These are phyloP conservation scores for Prunella fulvescens DNA, from an alignment of 2,113 vertebrate genomes.

Conservation along the genomic window DNA sequence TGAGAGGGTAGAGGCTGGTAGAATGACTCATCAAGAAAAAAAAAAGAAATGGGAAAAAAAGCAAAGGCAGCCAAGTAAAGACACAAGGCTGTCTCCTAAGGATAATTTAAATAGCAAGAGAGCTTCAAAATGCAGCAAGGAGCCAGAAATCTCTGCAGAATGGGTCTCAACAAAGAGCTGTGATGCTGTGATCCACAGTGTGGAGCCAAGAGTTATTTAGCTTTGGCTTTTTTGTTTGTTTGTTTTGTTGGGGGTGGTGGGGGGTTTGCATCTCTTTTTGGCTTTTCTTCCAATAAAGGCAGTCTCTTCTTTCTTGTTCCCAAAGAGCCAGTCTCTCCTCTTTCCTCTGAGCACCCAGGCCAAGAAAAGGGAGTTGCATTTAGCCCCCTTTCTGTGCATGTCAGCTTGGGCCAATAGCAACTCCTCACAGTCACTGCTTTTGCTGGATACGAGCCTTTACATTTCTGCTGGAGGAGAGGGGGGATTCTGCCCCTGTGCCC, in stretches of 20 bases:
- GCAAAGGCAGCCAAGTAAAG: slow-evolving; percentile 55
- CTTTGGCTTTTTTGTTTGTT: not conserved
- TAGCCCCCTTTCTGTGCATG: not conserved
- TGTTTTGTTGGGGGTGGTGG: not conserved
- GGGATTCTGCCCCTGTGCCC: not conserved
- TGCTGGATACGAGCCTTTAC: not conserved
- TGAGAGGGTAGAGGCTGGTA: slow-evolving; percentile 58
- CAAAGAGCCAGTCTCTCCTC: not conserved
- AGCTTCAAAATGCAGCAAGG: not conserved
- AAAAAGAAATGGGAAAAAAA: slow-evolving; percentile 13
- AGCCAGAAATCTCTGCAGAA: slow-evolving; percentile 37
- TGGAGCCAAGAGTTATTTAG: not conserved
- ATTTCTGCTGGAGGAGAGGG: not conserved
- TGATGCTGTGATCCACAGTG: not conserved
- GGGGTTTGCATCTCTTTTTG: not conserved
- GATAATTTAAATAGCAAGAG: slow-evolving; percentile 23
- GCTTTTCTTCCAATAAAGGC: not conserved
- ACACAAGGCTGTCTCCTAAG: slow-evolving; percentile 17
- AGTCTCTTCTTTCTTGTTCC: not conserved
- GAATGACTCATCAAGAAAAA: slow-evolving; percentile 58
- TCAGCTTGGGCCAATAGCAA: not conserved
- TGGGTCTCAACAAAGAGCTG: not conserved
- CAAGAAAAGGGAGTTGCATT: not conserved
- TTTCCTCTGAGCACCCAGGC: not conserved
- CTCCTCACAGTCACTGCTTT: not conserved